Evolutionary conservation across 2,888 invertebrate genomes (phyloP).

Genomic region (Nyleta sp.): DNA sequence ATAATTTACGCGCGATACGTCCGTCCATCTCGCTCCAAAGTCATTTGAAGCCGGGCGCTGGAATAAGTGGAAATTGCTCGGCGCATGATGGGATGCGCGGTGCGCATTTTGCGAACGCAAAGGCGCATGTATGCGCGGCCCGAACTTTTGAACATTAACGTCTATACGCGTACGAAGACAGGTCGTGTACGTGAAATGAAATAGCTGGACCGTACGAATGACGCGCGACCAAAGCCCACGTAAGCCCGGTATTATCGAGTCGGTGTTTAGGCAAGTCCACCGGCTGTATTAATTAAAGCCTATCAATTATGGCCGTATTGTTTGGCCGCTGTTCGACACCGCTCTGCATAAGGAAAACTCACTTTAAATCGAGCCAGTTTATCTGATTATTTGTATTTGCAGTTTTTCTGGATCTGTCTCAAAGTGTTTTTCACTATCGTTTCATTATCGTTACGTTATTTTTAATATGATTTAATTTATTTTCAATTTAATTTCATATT

Average conservation of each 20-base stretch:
- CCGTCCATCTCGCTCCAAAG: too few relatives aligned
- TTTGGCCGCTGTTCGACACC: constrained; percentile 39
- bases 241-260: constrained; percentile 78
- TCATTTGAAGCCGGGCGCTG: too few relatives aligned
- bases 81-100: constrained; percentile 29
- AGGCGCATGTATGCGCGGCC: constrained; percentile 20
- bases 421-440: too few relatives aligned
- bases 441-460: too few relatives aligned
- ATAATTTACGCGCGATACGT: too few relatives aligned
- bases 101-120: constrained; percentile 31
- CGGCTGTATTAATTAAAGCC: constrained; percentile 76
- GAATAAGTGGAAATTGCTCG: too few relatives aligned
- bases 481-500: too few relatives aligned
- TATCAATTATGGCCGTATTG: constrained; percentile 75
- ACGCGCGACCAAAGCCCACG: constrained; percentile 75
- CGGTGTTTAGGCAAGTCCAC: constrained; percentile 71
- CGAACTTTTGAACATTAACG: constrained; percentile 58
- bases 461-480: too few relatives aligned
- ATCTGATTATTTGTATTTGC: too few relatives aligned
- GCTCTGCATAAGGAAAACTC: constrained; percentile 11
- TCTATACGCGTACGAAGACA: constrained; percentile 46
- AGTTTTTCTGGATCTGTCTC: too few relatives aligned
- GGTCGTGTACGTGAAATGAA: constrained; percentile 61
- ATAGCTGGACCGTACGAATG: constrained; percentile 72
- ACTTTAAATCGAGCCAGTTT: background rate